Percentiles rank a stretch among this genome's conserved stretches.
phyloP scores from a whole-genome alignment of 2,113 vertebrate genomes.

The Connochaetes taurinus region DNA sequence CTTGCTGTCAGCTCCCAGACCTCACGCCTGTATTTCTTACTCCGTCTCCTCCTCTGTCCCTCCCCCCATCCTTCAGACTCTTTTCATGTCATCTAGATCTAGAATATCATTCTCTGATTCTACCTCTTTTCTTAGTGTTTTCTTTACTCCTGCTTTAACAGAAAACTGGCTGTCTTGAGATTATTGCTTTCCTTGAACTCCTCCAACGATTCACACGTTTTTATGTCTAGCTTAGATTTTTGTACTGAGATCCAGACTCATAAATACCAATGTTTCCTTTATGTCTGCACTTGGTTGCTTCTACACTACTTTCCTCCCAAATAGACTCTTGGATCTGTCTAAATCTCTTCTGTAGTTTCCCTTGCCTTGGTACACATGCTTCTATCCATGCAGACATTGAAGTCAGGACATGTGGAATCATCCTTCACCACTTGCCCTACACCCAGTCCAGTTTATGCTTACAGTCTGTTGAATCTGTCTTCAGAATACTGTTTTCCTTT shows the following conservation, averaged over 20 bases:
- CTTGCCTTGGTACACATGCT: background rate
- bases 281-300: background rate
- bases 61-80: background rate
- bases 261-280: background rate
- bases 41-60: accelerated
- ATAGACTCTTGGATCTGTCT: background rate
- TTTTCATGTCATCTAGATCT: background rate
- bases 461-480: background rate
- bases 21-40: background rate
- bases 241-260: background rate
- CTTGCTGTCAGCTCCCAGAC: background rate
- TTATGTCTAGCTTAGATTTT: background rate
- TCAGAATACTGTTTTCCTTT: background rate
- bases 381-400: background rate
- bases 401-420: background rate
- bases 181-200: background rate
- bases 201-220: background rate
- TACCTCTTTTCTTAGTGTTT: background rate
- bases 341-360: background rate
- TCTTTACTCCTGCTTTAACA: background rate
- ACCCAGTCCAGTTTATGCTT: background rate
- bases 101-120: background rate
- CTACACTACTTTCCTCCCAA: background rate
- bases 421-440: background rate
- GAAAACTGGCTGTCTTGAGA: background rate